phyloP scores from a whole-genome alignment of 2,888 invertebrate genomes.

The Hirtodrosophila histrioides region DNA sequence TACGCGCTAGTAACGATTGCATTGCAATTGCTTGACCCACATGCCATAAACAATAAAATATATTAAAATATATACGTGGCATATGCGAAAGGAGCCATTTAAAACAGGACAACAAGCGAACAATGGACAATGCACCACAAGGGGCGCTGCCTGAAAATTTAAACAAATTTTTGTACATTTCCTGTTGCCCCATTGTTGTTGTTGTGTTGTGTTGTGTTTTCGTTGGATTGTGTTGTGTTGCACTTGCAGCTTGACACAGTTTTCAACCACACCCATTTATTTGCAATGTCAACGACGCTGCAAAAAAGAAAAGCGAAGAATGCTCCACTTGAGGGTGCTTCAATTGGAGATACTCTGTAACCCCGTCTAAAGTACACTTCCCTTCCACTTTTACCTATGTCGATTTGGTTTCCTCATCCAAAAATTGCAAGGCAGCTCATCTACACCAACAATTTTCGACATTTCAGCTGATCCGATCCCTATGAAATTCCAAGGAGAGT shows the following conservation, averaged over 20 bases:
- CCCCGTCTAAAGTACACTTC: too few species aligned
- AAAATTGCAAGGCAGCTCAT: too few species aligned
- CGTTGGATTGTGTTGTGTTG: constrained; percentile 35
- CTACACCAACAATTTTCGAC: too few species aligned
- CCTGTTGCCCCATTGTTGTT: constrained; percentile 43
- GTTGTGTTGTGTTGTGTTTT: constrained; percentile 14
- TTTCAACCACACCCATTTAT: constrained; percentile 74
- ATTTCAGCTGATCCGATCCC: too few species aligned
- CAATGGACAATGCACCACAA: constrained; percentile 43
- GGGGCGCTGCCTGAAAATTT: constrained; percentile 56
- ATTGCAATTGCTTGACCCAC: constrained; percentile 70
- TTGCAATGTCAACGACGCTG: constrained; percentile 71
- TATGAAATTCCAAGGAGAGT: too few species aligned
- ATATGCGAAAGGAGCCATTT: constrained; percentile 48
- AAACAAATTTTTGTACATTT: constrained; percentile 75
- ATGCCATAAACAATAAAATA: constrained; percentile 66
- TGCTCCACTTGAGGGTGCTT: neutral
- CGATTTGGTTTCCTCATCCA: too few species aligned
- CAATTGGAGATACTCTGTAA: constrained; percentile 5
- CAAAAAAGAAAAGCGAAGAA: neutral
- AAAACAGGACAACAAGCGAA: constrained; percentile 36
- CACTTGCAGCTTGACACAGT: constrained; percentile 77
- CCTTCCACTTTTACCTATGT: too few species aligned
- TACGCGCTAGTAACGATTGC: constrained; percentile 56
- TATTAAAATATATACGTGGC: constrained; percentile 55